Conservation (phyloP, 2,888 invertebrate genomes). For the Eudemis profundana region DNA sequence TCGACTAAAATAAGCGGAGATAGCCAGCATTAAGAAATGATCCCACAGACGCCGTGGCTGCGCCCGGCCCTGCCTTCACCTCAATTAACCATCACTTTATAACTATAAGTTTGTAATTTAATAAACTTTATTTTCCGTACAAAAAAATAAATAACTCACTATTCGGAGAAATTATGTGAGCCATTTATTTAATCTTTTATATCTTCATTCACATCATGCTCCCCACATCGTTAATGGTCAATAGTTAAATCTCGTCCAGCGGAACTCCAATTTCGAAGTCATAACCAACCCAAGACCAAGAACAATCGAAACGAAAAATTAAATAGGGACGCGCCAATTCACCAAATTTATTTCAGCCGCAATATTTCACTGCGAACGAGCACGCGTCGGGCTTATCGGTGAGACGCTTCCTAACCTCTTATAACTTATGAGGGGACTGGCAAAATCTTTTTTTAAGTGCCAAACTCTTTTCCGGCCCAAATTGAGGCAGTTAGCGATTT, state of each 20-base stretch:
- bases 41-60: too few species aligned
- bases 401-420: slow-evolving; percentile 42
- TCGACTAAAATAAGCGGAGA: too few species aligned
- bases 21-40: too few species aligned
- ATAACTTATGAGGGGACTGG: slow-evolving; percentile 44
- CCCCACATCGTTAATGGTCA: slow-evolving; percentile 3
- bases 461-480: slow-evolving; percentile 28
- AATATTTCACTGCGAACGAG: slow-evolving; percentile 41
- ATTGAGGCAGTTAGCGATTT: slow-evolving; percentile 9
- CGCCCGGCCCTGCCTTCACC: too few species aligned
- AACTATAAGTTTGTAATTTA: too few species aligned
- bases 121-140: too few species aligned
- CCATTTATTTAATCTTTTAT: not conserved
- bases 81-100: too few species aligned
- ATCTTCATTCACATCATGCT: not conserved
- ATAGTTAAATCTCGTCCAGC: slow-evolving; percentile 4
- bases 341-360: slow-evolving; percentile 37
- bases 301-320: slow-evolving; percentile 45
- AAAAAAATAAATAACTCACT: not conserved
- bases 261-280: slow-evolving; percentile 21
- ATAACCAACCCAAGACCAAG: slow-evolving; percentile 38
- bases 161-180: not conserved
- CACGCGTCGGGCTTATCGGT: slow-evolving; percentile 42
- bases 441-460: slow-evolving; percentile 45
- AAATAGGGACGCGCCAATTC: slow-evolving; percentile 39